These are phyloP conservation scores for Stegastes partitus DNA, from an alignment of 2,113 vertebrate species.

Conservation along the genomic window DNA sequence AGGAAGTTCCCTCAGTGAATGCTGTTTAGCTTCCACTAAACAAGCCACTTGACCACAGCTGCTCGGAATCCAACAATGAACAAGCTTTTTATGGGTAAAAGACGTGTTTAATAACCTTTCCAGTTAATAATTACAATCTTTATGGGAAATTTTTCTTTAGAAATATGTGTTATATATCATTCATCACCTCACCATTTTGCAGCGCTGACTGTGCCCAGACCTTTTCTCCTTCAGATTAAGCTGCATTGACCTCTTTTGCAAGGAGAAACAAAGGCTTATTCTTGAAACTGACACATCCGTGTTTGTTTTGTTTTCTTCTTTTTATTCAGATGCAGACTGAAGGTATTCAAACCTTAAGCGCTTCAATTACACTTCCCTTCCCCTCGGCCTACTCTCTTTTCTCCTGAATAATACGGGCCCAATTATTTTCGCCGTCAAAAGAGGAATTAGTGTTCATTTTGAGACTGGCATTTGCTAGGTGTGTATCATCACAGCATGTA, in stretches of 20 bases:
- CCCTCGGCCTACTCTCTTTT: constrained; percentile 48
- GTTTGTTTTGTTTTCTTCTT: constrained; percentile 54
- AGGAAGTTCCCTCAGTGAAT: not conserved
- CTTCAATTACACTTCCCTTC: constrained; percentile 67
- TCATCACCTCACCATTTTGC: constrained; percentile 30
- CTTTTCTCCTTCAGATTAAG: constrained; percentile 17
- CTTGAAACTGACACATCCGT: constrained; percentile 45
- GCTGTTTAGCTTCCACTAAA: constrained; percentile 10
- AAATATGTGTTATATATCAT: constrained; percentile 38
- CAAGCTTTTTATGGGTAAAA: not conserved
- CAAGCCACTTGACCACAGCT: constrained; percentile 28
- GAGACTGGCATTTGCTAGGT: constrained; percentile 61
- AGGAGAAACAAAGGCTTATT: constrained; percentile 39
- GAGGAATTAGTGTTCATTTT: constrained; percentile 74
- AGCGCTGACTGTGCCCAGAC: constrained; percentile 19
- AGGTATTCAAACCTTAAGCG: constrained; percentile 56
- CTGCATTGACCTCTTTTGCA: constrained; percentile 28
- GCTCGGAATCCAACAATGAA: constrained; percentile 5
- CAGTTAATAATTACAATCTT: constrained; percentile 24
- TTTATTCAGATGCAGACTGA: constrained; percentile 44
- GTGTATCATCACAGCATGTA: constrained; percentile 64
- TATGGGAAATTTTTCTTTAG: constrained; percentile 1
- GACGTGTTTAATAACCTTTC: constrained; percentile 25
- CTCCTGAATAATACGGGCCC: constrained; percentile 46
- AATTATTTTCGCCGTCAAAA: constrained; percentile 64